phyloP scores from a whole-genome alignment of 2,888 invertebrate genomes.

The Acanthosepion pharaonis region DNA sequence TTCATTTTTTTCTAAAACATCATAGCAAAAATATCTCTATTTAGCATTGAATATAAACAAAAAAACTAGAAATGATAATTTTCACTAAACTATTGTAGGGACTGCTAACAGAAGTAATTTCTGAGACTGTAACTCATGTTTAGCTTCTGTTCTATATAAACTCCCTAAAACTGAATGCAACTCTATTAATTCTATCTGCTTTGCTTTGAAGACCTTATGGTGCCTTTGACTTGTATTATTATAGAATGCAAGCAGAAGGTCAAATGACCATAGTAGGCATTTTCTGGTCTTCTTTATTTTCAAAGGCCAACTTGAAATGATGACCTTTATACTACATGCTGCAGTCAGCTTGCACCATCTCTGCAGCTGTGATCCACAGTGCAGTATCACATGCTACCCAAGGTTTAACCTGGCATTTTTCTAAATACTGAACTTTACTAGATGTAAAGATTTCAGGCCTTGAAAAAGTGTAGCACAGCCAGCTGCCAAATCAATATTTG shows the following conservation, averaged over 20 bases:
- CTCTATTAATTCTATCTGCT: not conserved
- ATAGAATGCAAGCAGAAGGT: not conserved
- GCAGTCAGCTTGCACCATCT: not conserved
- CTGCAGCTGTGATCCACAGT: not conserved
- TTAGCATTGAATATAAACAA: no score
- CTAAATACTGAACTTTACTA: not conserved
- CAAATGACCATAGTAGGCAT: not conserved
- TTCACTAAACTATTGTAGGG: no score
- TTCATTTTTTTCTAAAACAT: no score
- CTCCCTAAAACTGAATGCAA: not conserved
- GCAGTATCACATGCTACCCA: not conserved
- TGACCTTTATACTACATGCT: slow-evolving; percentile 18
- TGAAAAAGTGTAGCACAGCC: slow-evolving; percentile 6
- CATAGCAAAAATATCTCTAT: no score
- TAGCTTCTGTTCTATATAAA: not conserved
- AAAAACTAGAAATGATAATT: no score
- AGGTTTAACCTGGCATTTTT: not conserved
- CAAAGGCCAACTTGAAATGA: not conserved
- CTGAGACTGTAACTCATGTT: not conserved
- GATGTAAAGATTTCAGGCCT: not conserved
- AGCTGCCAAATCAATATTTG: not conserved
- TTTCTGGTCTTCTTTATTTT: not conserved
- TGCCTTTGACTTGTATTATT: not conserved
- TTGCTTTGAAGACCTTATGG: not conserved
- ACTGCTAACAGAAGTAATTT: not conserved